Evolutionary conservation across 2,888 invertebrate genomes (phyloP).

Genomic region (Syritta pipiens): DNA sequence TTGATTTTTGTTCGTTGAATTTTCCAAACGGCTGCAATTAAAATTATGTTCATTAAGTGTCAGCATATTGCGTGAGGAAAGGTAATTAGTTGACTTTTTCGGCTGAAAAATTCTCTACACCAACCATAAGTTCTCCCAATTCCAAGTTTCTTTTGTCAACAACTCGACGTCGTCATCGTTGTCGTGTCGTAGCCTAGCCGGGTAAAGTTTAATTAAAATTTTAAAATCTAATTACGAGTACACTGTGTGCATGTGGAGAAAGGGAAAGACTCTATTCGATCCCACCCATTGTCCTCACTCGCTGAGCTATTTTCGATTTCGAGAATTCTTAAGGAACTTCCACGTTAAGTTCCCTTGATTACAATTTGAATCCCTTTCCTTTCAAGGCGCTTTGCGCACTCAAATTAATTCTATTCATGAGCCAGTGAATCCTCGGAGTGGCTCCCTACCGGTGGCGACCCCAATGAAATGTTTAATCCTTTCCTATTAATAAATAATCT

Average conservation of each 20-base stretch:
- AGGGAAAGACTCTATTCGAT: constrained; percentile 5
- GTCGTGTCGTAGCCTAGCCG: not conserved
- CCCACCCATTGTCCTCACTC: not conserved
- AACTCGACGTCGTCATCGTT: constrained; percentile 13
- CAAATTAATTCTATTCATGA: constrained; percentile 2
- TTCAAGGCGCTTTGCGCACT: not conserved
- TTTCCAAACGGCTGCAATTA: constrained; percentile 40
- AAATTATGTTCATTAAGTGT: constrained; percentile 45
- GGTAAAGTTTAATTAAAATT: constrained; percentile 49
- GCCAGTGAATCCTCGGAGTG: constrained; percentile 4
- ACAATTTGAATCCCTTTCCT: not conserved
- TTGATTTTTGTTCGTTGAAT: constrained; percentile 13
- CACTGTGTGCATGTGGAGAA: not conserved
- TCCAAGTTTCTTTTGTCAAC: not conserved
- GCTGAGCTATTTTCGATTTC: not conserved
- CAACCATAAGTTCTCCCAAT: too few species aligned
- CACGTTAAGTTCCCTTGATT: constrained; percentile 10
- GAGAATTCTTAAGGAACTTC: not conserved
- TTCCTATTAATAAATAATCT: constrained; percentile 32
- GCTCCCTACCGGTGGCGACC: not conserved
- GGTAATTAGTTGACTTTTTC: constrained; percentile 26
- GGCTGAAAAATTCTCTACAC: not conserved
- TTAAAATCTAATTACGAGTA: constrained; percentile 31
- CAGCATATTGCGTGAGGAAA: constrained; percentile 33
- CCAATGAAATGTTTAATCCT: constrained; percentile 3